phyloP scores from a whole-genome alignment of 2,888 invertebrate species.

The Omphaloscelis lunosa region DNA sequence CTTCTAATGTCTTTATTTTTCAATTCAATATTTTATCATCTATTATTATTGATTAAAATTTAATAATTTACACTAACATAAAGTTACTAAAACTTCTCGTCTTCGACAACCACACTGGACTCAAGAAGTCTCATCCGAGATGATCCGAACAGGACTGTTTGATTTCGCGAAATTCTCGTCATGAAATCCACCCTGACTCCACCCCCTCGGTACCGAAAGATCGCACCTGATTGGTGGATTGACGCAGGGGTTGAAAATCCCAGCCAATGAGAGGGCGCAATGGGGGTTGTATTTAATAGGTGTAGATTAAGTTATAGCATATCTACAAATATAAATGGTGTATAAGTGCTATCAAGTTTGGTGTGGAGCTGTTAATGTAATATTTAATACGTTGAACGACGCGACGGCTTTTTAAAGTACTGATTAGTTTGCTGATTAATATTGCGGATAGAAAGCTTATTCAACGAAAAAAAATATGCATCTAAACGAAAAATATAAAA shows the following conservation, averaged over 20 bases:
- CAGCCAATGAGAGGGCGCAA: constrained; percentile 79
- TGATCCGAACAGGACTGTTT: constrained; percentile 82
- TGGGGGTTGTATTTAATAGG: constrained; percentile 86
- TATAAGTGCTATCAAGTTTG: constrained; percentile 83
- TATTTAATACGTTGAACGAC: constrained; percentile 70
- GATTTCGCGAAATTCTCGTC: constrained; percentile 81
- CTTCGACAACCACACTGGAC: constrained; percentile 58
- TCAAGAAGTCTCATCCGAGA: constrained; percentile 74
- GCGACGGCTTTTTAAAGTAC: constrained; percentile 47
- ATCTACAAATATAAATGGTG: constrained; percentile 83
- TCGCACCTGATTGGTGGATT: constrained; percentile 80
- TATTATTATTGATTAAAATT: constrained; percentile 7
- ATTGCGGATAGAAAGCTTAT: not conserved
- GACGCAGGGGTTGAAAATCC: constrained; percentile 83
- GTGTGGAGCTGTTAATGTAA: constrained; percentile 82
- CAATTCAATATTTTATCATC: not conserved
- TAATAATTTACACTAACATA: constrained; percentile 41
- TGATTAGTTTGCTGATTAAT: constrained; percentile 53
- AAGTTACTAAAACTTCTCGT: constrained; percentile 75
- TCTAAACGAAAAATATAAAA: not conserved
- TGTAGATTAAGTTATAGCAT: constrained; percentile 89
- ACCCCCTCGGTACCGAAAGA: constrained; percentile 80
- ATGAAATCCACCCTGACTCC: constrained; percentile 87
- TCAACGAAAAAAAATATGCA: constrained; percentile 10
- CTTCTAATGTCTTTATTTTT: not conserved